These are phyloP conservation scores for Nycteola revayana DNA, from an alignment of 2,888 invertebrate genomes.

Conservation along the genomic window DNA sequence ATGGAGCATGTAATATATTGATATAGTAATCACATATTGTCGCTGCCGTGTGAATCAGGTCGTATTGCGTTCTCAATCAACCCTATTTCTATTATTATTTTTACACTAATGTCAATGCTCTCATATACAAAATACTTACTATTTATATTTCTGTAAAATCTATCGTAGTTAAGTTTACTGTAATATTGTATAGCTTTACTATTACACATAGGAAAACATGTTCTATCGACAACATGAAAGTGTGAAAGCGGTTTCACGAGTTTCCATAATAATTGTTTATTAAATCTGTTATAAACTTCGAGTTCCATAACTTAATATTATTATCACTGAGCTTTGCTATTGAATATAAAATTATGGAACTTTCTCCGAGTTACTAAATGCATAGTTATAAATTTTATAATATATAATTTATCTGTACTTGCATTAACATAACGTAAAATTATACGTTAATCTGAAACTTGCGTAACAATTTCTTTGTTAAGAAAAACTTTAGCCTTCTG, in stretches of 20 bases:
- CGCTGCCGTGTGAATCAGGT: slow-evolving; percentile 28
- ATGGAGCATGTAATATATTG: slow-evolving; percentile 23
- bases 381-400: no score
- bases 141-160: slow-evolving; percentile 8
- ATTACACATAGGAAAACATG: slow-evolving; percentile 10
- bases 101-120: slow-evolving; percentile 30
- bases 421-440: no score
- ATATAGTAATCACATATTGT: slow-evolving; percentile 25
- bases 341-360: slow-evolving; percentile 7
- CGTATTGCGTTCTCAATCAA: slow-evolving; percentile 23
- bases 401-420: no score
- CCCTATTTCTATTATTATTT: slow-evolving; percentile 21
- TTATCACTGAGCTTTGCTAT: slow-evolving; percentile 10
- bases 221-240: slow-evolving; percentile 8
- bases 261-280: slow-evolving; percentile 19
- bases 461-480: slow-evolving; percentile 16
- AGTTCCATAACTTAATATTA: slow-evolving; percentile 1
- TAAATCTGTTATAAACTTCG: no score
- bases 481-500: slow-evolving; percentile 32
- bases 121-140: slow-evolving; percentile 12
- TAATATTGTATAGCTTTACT: neutral
- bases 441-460: slow-evolving; percentile 3
- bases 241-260: slow-evolving; percentile 29
- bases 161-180: slow-evolving; percentile 11
- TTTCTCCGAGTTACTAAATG: slow-evolving; percentile 14